These are phyloP conservation scores for Fulmarus glacialis DNA, from an alignment of 2,113 vertebrate species.

Conservation along the genomic window DNA sequence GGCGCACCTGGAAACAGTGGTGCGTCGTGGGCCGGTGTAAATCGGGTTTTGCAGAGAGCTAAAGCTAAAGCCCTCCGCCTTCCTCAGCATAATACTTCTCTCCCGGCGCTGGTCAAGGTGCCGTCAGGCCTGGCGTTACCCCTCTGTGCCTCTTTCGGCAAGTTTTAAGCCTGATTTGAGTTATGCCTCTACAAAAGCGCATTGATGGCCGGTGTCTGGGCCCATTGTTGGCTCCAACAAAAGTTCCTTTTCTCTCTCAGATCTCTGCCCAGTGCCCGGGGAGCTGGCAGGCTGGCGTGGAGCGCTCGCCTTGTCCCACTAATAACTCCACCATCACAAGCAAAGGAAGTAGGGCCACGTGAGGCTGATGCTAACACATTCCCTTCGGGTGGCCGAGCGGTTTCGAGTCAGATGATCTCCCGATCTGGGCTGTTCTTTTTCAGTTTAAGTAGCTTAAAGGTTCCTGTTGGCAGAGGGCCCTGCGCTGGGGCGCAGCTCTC, in stretches of 20 bases:
- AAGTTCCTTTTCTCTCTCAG: not conserved
- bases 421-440: not conserved
- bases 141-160: rapidly evolving
- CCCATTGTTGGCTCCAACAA: not conserved
- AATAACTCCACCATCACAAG: not conserved
- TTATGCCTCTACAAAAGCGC: not conserved
- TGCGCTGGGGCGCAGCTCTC: not conserved
- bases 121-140: not conserved
- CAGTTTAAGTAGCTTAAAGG: not conserved
- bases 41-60: not conserved
- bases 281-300: not conserved
- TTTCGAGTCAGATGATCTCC: not conserved
- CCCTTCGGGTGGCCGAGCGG: not conserved
- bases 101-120: not conserved
- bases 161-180: not conserved
- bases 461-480: not conserved
- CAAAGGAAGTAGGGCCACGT: not conserved
- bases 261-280: not conserved
- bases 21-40: rapidly evolving
- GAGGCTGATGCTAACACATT: not conserved
- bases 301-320: not conserved
- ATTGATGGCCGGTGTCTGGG: not conserved
- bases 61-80: not conserved
- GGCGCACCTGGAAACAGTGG: rapidly evolving
- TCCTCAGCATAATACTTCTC: rapidly evolving